Percentiles rank a stretch among this genome's conserved stretches.
Conservation (phyloP, 2,113 vertebrate species). For the Lophochroa leadbeateri region DNA sequence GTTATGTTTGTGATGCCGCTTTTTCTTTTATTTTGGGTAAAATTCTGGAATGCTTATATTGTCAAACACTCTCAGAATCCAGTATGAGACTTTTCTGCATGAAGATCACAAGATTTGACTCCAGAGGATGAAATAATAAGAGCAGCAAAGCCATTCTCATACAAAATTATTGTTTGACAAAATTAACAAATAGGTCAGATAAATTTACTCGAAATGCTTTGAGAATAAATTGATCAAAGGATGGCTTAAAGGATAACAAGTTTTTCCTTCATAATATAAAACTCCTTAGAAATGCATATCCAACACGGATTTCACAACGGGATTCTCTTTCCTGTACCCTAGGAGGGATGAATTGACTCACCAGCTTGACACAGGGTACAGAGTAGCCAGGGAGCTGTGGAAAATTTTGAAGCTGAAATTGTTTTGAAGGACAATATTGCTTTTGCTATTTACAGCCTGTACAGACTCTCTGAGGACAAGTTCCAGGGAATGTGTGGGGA, state of each 20-base stretch:
- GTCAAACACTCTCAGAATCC: background rate
- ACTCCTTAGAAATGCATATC: background rate
- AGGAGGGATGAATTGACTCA: background rate
- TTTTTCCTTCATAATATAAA: background rate
- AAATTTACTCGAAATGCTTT: background rate
- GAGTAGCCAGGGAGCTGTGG: background rate
- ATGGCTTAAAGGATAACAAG: background rate
- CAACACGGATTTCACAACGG: background rate
- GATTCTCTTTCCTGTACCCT: background rate
- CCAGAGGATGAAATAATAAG: background rate
- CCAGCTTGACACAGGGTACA: background rate
- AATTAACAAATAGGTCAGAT: slow-evolving; percentile 20
- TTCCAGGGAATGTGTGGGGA: too few relatives aligned
- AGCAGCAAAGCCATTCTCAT: background rate
- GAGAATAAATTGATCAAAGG: slow-evolving; percentile 23
- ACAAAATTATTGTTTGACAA: slow-evolving; percentile 5
- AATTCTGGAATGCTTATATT: background rate
- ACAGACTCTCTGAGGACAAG: too few relatives aligned
- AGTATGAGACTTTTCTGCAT: background rate
- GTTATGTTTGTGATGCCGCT: background rate
- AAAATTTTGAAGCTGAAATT: too few relatives aligned
- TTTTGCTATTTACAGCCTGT: too few relatives aligned
- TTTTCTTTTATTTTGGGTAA: background rate
- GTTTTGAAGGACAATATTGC: too few relatives aligned
- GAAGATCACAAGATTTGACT: background rate